Percentiles rank a stretch among this genome's conserved stretches.
Evolutionary conservation across 2,113 vertebrate species (phyloP).

Genomic region (Ivindomyrus marchei): DNA sequence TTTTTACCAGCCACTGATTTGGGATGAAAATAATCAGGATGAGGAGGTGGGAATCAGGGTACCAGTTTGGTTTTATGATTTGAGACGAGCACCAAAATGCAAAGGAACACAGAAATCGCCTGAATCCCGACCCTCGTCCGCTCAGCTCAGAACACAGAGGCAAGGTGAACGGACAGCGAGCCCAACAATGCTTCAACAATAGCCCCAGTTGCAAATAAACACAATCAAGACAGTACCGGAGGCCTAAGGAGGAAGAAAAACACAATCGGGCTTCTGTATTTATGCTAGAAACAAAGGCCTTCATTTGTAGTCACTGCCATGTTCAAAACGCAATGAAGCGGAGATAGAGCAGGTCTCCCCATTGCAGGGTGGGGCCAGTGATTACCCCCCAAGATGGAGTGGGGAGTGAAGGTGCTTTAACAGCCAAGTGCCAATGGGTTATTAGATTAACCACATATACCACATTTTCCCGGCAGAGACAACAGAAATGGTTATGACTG

Average conservation of each 20-base stretch:
- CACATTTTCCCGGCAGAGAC: background rate
- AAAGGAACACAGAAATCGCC: background rate
- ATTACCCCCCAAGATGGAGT: background rate
- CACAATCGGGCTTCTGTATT: background rate
- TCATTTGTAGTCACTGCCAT: background rate
- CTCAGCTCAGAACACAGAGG: background rate
- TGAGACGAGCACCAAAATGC: background rate
- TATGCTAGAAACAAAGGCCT: background rate
- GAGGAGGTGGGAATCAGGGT: background rate
- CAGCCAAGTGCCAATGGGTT: background rate
- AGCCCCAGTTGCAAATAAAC: background rate
- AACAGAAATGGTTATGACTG: background rate
- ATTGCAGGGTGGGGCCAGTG: background rate
- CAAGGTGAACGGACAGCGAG: background rate
- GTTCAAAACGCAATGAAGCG: background rate
- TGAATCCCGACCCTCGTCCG: background rate
- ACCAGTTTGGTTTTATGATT: background rate
- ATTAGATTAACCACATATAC: background rate
- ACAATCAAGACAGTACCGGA: background rate
- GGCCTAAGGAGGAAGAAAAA: background rate
- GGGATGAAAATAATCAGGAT: background rate
- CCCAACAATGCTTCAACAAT: background rate
- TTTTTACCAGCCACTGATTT: background rate
- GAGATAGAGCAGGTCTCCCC: background rate
- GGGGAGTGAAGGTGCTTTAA: background rate